Evolutionary conservation across 2,113 vertebrate genomes (phyloP).

Genomic region (Oncorhynchus kisutch): DNA sequence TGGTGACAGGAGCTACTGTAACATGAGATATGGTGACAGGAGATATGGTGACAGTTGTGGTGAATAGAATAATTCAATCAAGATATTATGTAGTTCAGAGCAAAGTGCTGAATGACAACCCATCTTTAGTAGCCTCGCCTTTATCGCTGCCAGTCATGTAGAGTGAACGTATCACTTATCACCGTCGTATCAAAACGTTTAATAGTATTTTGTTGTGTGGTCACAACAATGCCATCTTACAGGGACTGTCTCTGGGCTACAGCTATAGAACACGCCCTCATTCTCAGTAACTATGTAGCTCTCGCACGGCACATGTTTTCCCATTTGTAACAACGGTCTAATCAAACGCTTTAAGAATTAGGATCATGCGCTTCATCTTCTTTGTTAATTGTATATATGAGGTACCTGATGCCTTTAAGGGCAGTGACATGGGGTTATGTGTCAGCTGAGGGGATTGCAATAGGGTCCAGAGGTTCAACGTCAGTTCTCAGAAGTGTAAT

Average conservation of each 20-base stretch:
- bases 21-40: no score
- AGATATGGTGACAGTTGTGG: background rate
- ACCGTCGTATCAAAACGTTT: background rate
- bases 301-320: slow-evolving; percentile 5
- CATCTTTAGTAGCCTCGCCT: slow-evolving; percentile 45
- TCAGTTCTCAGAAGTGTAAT: no score
- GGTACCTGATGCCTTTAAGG: slow-evolving; percentile 12
- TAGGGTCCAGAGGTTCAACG: no score
- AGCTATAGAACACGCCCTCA: background rate
- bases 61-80: background rate
- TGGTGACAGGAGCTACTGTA: no score
- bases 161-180: background rate
- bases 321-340: slow-evolving; percentile 21
- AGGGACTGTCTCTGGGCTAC: background rate
- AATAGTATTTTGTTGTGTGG: slow-evolving; percentile 26
- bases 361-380: background rate
- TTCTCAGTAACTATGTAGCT: slow-evolving; percentile 39
- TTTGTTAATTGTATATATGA: slow-evolving; percentile 31
- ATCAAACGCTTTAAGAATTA: slow-evolving; percentile 39
- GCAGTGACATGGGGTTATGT: no score
- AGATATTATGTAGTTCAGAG: slow-evolving; percentile 18
- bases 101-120: slow-evolving; percentile 27
- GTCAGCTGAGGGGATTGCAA: no score
- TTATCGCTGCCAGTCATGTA: background rate
- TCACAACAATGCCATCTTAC: background rate